Percentiles rank a stretch among this genome's conserved stretches.
Conservation (phyloP, 1,140 invertebrate genomes). For the Diachasmimorpha longicaudata region DNA sequence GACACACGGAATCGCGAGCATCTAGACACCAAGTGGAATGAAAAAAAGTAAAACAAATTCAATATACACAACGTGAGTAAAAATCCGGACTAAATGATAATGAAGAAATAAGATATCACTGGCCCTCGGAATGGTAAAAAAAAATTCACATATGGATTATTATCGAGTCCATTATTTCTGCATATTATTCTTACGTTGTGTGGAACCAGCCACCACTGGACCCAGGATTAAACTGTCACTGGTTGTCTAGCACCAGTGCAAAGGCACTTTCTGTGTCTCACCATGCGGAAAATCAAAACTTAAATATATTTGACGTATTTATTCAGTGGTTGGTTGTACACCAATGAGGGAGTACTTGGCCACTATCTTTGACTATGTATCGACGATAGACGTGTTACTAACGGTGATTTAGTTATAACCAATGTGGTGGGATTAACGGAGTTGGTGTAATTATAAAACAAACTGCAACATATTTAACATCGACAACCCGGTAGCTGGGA, state of each 20-base stretch:
- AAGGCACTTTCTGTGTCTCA: not conserved
- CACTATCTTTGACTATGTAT: not conserved
- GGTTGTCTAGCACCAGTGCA: not conserved
- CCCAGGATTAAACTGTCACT: constrained; percentile 16
- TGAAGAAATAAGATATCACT: constrained; percentile 2
- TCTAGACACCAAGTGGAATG: constrained; percentile 7
- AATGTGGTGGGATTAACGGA: not conserved
- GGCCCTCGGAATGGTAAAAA: not conserved
- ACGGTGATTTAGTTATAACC: constrained; percentile 4
- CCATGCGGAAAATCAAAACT: constrained; percentile 7
- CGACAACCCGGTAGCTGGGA: not conserved
- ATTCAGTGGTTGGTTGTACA: not conserved
- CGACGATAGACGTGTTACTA: constrained; percentile 4
- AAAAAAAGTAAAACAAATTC: constrained; percentile 4
- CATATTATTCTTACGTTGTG: not conserved
- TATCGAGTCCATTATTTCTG: constrained; percentile 28
- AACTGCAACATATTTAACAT: constrained; percentile 9
- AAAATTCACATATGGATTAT: constrained; percentile 6
- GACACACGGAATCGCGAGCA: constrained; percentile 25
- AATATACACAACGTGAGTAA: not conserved
- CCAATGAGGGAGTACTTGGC: not conserved
- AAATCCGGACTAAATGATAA: not conserved
- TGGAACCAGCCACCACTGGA: not conserved
- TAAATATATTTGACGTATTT: constrained; percentile 24
- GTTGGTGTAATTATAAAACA: constrained; percentile 3